Percentiles rank a stretch among this genome's conserved stretches.
Conservation (phyloP, 2,113 vertebrate genomes). For the Sphyrna mokarran region DNA sequence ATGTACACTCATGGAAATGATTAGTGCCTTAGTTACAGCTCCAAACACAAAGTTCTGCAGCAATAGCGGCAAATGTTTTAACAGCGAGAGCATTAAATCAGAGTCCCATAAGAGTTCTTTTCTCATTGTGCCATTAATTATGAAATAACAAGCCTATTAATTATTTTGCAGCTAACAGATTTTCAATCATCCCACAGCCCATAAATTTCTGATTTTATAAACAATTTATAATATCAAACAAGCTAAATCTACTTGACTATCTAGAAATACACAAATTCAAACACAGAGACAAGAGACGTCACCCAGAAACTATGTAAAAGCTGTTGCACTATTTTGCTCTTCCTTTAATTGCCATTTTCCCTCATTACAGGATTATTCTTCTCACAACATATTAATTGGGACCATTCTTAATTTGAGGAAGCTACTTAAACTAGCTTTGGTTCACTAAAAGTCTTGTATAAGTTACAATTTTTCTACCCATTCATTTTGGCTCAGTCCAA, state of each 20-base stretch:
- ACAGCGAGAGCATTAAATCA: background rate
- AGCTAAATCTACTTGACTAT: background rate
- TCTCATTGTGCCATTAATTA: background rate
- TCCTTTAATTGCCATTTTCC: background rate
- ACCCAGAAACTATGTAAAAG: background rate
- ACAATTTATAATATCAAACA: background rate
- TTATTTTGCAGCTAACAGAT: background rate
- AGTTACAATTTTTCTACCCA: background rate
- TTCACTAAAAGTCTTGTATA: background rate
- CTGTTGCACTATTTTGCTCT: background rate
- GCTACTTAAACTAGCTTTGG: background rate
- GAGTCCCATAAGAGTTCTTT: background rate
- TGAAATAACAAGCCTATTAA: background rate
- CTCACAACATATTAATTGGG: background rate
- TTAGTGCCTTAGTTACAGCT: background rate
- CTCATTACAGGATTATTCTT: background rate
- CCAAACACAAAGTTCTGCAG: background rate
- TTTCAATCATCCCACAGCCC: background rate
- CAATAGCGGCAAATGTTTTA: background rate
- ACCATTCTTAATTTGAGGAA: background rate
- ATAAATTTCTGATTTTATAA: background rate
- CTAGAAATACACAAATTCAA: background rate
- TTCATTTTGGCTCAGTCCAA: background rate
- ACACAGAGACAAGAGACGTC: background rate
- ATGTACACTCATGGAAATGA: background rate